phyloP scores from a whole-genome alignment of 2,888 invertebrate species.

The Sarcophaga rosellei region DNA sequence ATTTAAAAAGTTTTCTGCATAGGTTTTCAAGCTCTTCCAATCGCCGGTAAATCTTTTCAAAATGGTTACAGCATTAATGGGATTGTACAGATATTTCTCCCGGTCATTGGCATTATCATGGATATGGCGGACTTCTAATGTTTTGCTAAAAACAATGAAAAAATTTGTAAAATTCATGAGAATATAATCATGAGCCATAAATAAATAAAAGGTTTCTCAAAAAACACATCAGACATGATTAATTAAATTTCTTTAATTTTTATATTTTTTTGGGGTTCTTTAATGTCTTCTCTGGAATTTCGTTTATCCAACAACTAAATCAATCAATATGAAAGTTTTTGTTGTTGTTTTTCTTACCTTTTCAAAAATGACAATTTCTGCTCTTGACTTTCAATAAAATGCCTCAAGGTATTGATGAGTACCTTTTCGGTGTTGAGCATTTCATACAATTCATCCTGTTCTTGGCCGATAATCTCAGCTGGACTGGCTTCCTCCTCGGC shows the following conservation, averaged over 20 bases:
- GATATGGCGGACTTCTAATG: slow-evolving; percentile 71
- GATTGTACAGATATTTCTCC: slow-evolving; percentile 86
- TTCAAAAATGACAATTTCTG: slow-evolving; percentile 72
- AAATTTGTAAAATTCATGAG: too few species aligned
- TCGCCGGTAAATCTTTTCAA: slow-evolving; percentile 95
- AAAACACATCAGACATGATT: too few species aligned
- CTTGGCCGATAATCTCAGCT: not conserved
- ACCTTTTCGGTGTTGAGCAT: slow-evolving; percentile 74
- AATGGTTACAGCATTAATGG: slow-evolving; percentile 95
- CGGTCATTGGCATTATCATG: slow-evolving; percentile 72
- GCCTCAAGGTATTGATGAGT: slow-evolving; percentile 73
- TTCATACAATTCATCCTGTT: slow-evolving; percentile 68
- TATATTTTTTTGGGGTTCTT: not conserved
- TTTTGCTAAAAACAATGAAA: slow-evolving; percentile 64
- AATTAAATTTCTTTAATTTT: too few species aligned
- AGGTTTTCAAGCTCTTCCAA: slow-evolving; percentile 86
- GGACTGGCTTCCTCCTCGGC: not conserved
- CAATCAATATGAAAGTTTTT: not conserved
- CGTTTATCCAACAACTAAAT: not conserved
- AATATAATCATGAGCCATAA: too few species aligned
- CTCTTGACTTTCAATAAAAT: slow-evolving; percentile 73
- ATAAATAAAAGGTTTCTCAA: too few species aligned
- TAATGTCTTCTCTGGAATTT: not conserved
- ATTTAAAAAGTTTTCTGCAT: slow-evolving; percentile 75
- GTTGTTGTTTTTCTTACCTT: slow-evolving; percentile 56